These are phyloP conservation scores for Danio aesculapii DNA, from an alignment of 2,797 vertebrate species.

Conservation along the genomic window DNA sequence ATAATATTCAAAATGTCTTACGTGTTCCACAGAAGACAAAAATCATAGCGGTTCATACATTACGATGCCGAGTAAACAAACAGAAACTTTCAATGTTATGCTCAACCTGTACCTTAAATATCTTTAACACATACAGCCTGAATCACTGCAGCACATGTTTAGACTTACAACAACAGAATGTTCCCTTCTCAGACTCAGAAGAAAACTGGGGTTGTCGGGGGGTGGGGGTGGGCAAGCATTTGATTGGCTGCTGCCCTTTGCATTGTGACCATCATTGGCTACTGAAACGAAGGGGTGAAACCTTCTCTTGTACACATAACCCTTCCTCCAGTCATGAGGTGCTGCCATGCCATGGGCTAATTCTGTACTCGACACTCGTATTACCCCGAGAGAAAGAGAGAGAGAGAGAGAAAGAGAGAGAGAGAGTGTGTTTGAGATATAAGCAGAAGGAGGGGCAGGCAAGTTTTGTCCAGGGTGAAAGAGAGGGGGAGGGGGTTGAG, in stretches of 20 bases:
- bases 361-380: slow-evolving; percentile 71
- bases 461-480: slow-evolving; percentile 14
- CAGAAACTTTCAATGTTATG: neutral
- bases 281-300: slow-evolving; percentile 9
- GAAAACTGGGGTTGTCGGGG: neutral
- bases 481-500: slow-evolving; percentile 59
- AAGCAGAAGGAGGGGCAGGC: slow-evolving; percentile 7
- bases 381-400: slow-evolving; percentile 57
- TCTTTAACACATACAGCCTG: neutral
- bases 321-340: slow-evolving; percentile 53
- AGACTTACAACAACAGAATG: neutral
- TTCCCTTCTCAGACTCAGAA: slow-evolving; percentile 6
- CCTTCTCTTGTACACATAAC: slow-evolving; percentile 17
- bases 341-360: slow-evolving; percentile 70
- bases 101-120: neutral
- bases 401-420: neutral
- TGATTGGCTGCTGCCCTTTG: slow-evolving; percentile 58
- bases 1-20: neutral
- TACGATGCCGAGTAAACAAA: neutral
- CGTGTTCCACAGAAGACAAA: neutral
- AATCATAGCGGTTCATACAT: neutral
- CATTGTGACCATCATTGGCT: slow-evolving; percentile 49
- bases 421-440: neutral
- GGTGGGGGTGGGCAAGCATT: slow-evolving; percentile 11
- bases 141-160: neutral